A percentile compares a stretch with the other conserved stretches of the same genome.
Evolutionary conservation across 2,797 vertebrate genomes (phyloP).

Genomic region (Sebastes cheni): DNA sequence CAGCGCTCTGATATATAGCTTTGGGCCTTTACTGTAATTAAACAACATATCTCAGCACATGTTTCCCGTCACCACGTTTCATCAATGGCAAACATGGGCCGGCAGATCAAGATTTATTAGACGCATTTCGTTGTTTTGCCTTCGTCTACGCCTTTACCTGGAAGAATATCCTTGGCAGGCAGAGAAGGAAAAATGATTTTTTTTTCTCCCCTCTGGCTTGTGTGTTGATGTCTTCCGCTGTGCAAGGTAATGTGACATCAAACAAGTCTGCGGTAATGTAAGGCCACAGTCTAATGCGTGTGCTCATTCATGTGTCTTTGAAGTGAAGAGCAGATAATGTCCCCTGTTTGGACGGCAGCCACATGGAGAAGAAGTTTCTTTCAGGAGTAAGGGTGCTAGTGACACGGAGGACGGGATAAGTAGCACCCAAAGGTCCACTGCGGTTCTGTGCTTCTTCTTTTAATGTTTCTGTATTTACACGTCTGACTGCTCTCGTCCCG

Average conservation of each 20-base stretch:
- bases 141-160: constrained; percentile 37
- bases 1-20: constrained; percentile 67
- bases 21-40: constrained; percentile 67
- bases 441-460: neutral
- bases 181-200: constrained; percentile 4
- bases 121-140: constrained; percentile 47
- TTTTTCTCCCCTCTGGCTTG: neutral
- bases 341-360: constrained; percentile 46
- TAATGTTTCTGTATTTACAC: constrained; percentile 33
- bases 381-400: constrained; percentile 13
- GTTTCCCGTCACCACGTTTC: constrained; percentile 67
- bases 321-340: constrained; percentile 65
- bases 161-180: constrained; percentile 21
- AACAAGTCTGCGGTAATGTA: constrained; percentile 42
- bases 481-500: constrained; percentile 15
- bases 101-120: constrained; percentile 76
- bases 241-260: constrained; percentile 60
- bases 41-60: constrained; percentile 68
- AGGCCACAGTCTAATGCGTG: constrained; percentile 37
- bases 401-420: constrained; percentile 4
- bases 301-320: constrained; percentile 58
- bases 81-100: constrained; percentile 68
- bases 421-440: constrained; percentile 6
- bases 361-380: constrained; percentile 45
- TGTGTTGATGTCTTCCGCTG: constrained; percentile 23